Evolutionary conservation across 2,888 invertebrate species (phyloP), one percentile per base, ranked within the genome.

Genomic region (Noctua janthina): DNA sequence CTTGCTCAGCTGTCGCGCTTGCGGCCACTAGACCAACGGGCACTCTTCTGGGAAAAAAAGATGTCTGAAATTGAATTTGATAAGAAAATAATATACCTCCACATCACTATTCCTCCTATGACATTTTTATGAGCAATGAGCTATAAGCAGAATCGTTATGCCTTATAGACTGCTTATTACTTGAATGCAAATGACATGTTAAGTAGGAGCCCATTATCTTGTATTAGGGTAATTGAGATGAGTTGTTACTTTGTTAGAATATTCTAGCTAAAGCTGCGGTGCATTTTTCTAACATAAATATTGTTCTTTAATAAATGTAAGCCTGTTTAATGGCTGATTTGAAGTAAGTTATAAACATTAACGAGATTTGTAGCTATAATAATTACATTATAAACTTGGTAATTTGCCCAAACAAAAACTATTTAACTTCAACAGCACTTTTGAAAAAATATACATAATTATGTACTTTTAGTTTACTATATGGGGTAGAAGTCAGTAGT

Each of bases 211-310:
- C 62, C 39, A 81, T 85, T 85, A 64, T 77, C 72, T 76, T 51
- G 62, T 71, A 56, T 69, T 64, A 82, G 71, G 29, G 73, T 81
- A 85, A 89, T 75, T 84, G 73, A 76, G 83, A 84, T 71, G 13
- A 77, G 20, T 86, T 86, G 59, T 71, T 84, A 62, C 71, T 59
- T 51, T 67, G 43, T 68, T 35, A 43, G 20, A 69, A 76, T 69
- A 86, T 82, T 75, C 23, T 54, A 56, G 43, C 1, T 2, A 4
- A 23, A n/a, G 0, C 35, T 8, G 20, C 7, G 67, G 56, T 77
- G 84, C 23, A 66, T 67, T 82, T 81, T 74, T 72, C 1, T 64
- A n/a, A 49, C 29, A 49, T 54, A 81, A 74, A 67, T 67, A 54
- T 71, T 67, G 13, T 43, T 71, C 5, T 20, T 4, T 54, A 46